These are phyloP conservation scores for Drosophila maculinotata DNA, from an alignment of 2,888 invertebrate species.

Conservation along the genomic window DNA sequence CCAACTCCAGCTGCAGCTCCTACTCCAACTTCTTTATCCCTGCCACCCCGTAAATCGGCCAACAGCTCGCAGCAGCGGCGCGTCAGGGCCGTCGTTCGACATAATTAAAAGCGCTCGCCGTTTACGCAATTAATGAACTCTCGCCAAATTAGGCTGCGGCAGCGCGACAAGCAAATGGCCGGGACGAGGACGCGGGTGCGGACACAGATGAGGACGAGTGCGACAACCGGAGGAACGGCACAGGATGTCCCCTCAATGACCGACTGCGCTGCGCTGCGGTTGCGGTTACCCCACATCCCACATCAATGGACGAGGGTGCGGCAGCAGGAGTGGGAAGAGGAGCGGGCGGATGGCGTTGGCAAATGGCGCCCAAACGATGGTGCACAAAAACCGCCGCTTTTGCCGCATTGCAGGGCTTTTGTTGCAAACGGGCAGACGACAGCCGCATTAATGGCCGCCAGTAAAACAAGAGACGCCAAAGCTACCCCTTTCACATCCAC, in stretches of 20 bases:
- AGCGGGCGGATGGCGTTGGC: constrained; percentile 4
- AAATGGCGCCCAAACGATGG: constrained; percentile 46
- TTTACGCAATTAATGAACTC: constrained; percentile 80
- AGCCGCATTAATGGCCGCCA: constrained; percentile 73
- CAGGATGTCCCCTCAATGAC: constrained; percentile 52
- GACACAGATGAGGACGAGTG: background rate
- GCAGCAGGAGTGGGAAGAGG: background rate
- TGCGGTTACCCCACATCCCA: constrained; percentile 37
- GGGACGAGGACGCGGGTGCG: constrained; percentile 23
- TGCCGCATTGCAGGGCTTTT: constrained; percentile 78
- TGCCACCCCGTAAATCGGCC: too few species aligned
- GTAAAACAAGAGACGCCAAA: constrained; percentile 47
- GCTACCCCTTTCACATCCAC: background rate
- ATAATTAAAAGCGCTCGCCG: constrained; percentile 79
- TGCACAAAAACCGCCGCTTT: constrained; percentile 74
- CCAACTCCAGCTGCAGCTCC: background rate
- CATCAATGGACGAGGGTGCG: constrained; percentile 19
- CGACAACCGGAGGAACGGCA: constrained; percentile 22
- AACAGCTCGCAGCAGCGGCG: constrained; percentile 12
- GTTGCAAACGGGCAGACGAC: constrained; percentile 63
- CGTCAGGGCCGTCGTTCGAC: constrained; percentile 66
- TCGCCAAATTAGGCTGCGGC: constrained; percentile 79
- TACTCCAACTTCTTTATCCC: too few species aligned
- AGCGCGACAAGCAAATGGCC: constrained; percentile 74
- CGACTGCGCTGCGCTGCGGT: constrained; percentile 59